These are phyloP conservation scores for Cyphomyrus plagiostoma DNA, from an alignment of 2,113 vertebrate species.

Conservation along the genomic window DNA sequence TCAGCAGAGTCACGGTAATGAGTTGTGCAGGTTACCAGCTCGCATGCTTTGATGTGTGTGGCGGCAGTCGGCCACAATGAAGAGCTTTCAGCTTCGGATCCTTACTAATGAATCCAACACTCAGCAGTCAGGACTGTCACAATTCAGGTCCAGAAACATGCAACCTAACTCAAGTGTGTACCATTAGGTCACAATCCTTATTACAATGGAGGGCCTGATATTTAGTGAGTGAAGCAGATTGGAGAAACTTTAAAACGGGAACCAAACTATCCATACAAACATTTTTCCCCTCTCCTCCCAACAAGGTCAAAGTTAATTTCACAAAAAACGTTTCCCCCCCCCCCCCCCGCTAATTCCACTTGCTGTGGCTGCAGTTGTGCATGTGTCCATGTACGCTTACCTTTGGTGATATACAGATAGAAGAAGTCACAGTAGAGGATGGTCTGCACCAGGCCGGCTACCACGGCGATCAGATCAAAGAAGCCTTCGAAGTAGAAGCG, in stretches of 20 bases:
- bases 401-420: constrained; percentile 99
- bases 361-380: neutral
- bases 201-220: neutral
- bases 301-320: neutral
- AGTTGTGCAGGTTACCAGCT: neutral
- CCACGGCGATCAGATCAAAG: constrained; percentile 96
- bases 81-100: neutral
- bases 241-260: neutral
- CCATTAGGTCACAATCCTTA: neutral
- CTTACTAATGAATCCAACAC: neutral
- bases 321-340: neutral
- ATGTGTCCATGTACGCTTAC: constrained; percentile 48
- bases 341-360: neutral
- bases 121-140: neutral
- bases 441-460: constrained; percentile 94
- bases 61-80: neutral
- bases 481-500: constrained; percentile 98
- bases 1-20: neutral
- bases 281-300: neutral
- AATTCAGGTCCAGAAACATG: neutral
- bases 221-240: neutral
- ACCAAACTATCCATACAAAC: neutral
- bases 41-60: neutral
- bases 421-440: constrained; percentile 99
- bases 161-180: neutral